Conservation (phyloP, 2,888 invertebrate species). For the Autographa gamma region DNA sequence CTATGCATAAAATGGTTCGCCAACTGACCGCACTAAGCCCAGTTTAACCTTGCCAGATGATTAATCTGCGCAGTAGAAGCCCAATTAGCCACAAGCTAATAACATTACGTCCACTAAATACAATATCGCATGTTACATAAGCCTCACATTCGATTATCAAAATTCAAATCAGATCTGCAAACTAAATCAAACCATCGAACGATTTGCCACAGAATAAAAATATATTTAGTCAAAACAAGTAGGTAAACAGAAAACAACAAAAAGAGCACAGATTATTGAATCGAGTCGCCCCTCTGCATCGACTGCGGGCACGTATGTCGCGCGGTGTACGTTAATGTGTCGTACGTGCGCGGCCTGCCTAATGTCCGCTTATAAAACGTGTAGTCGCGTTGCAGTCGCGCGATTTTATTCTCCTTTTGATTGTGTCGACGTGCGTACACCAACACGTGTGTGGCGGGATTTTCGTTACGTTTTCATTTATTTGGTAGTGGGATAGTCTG, state of each 20-base stretch:
- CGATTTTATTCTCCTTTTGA: slow-evolving; percentile 82
- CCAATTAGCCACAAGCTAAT: background rate
- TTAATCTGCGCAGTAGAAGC: background rate
- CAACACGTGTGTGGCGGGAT: slow-evolving; percentile 63
- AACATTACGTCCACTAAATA: background rate
- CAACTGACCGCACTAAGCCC: background rate
- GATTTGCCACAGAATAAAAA: slow-evolving; percentile 37
- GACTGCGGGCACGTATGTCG: slow-evolving; percentile 77
- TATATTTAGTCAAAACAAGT: slow-evolving; percentile 54
- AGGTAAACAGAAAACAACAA: slow-evolving; percentile 61
- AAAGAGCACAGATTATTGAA: slow-evolving; percentile 75
- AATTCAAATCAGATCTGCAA: slow-evolving; percentile 12
- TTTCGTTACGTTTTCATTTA: slow-evolving; percentile 56
- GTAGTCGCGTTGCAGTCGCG: slow-evolving; percentile 67
- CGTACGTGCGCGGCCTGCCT: slow-evolving; percentile 79
- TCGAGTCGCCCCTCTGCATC: slow-evolving; percentile 65
- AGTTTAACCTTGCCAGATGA: background rate
- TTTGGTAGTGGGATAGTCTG: slow-evolving; percentile 37
- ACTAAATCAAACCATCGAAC: slow-evolving; percentile 38
- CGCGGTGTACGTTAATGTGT: slow-evolving; percentile 84
- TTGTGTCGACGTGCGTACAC: slow-evolving; percentile 78
- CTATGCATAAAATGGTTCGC: background rate
- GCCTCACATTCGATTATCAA: background rate
- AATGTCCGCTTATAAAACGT: slow-evolving; percentile 75
- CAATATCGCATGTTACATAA: background rate